These are phyloP conservation scores for Tuberolachnus salignus DNA, from an alignment of 2,888 invertebrate species.

Conservation along the genomic window DNA sequence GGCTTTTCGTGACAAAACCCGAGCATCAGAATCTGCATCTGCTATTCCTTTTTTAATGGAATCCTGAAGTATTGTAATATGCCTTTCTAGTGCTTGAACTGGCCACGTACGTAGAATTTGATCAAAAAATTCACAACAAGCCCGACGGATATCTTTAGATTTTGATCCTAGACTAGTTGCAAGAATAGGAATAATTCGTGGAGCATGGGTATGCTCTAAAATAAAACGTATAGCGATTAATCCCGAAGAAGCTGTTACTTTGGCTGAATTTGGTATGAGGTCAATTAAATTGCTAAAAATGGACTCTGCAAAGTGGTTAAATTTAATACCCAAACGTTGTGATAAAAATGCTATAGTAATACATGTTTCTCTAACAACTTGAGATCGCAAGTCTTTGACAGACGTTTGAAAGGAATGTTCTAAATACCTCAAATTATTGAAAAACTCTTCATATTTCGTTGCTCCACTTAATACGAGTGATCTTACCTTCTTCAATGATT, in stretches of 20 bases:
- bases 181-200: constrained; percentile 80
- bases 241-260: constrained; percentile 91
- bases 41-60: constrained; percentile 84
- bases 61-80: constrained; percentile 78
- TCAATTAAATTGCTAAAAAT: constrained; percentile 83
- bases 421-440: constrained; percentile 75
- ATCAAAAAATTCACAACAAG: constrained; percentile 81
- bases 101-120: constrained; percentile 87
- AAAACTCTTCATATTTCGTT: constrained; percentile 75
- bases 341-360: constrained; percentile 92
- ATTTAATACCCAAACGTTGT: constrained; percentile 79
- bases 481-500: constrained; percentile 87
- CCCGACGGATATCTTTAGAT: constrained; percentile 86
- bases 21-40: constrained; percentile 91
- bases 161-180: constrained; percentile 80
- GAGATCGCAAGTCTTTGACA: constrained; percentile 87
- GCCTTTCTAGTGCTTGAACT: constrained; percentile 80
- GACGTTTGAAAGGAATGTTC: constrained; percentile 82
- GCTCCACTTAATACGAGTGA: constrained; percentile 83
- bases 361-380: constrained; percentile 94
- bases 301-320: constrained; percentile 84
- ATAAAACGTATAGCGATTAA: constrained; percentile 86
- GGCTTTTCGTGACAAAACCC: constrained; percentile 79
- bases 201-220: constrained; percentile 80
- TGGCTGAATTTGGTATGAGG: constrained; percentile 93